These are phyloP conservation scores for Drosophila tristis DNA, from an alignment of 1,140 invertebrate species.

Conservation along the genomic window DNA sequence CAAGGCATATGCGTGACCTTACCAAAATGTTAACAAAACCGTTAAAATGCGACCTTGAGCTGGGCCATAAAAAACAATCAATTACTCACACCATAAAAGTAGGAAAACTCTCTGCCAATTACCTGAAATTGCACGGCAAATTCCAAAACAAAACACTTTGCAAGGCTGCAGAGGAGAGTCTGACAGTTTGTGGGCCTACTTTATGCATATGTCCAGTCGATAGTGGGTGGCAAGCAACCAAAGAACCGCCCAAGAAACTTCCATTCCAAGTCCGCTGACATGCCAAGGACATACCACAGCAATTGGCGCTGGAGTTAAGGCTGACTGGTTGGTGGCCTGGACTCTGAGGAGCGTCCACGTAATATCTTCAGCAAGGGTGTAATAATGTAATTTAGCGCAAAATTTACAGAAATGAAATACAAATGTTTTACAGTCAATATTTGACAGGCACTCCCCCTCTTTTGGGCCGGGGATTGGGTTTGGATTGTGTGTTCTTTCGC, in stretches of 20 bases:
- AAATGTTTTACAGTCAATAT: constrained; percentile 50
- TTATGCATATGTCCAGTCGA: constrained; percentile 27
- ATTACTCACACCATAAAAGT: constrained; percentile 55
- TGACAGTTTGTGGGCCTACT: neutral
- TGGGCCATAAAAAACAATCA: constrained; percentile 43
- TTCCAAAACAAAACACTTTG: constrained; percentile 18
- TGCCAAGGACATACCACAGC: constrained; percentile 43
- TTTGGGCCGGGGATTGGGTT: too few relatives aligned
- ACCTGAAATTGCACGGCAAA: constrained; percentile 46
- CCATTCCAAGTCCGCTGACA: constrained; percentile 37
- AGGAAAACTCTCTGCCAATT: constrained; percentile 35
- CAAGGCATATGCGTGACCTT: constrained; percentile 47
- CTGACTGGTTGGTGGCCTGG: neutral
- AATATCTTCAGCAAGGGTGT: constrained; percentile 9
- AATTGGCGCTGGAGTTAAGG: constrained; percentile 4
- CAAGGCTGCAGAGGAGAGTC: neutral
- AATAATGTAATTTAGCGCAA: constrained; percentile 35
- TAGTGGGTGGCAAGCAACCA: neutral
- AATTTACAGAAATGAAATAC: constrained; percentile 10
- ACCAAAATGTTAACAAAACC: constrained; percentile 29
- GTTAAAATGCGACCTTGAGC: constrained; percentile 55
- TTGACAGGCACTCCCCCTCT: constrained; percentile 38
- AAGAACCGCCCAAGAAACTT: neutral
- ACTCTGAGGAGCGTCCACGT: constrained; percentile 4
- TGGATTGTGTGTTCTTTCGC: neutral